phyloP scores from a whole-genome alignment of 1,140 invertebrate genomes.

The Aphaenogaster ashmeadi region DNA sequence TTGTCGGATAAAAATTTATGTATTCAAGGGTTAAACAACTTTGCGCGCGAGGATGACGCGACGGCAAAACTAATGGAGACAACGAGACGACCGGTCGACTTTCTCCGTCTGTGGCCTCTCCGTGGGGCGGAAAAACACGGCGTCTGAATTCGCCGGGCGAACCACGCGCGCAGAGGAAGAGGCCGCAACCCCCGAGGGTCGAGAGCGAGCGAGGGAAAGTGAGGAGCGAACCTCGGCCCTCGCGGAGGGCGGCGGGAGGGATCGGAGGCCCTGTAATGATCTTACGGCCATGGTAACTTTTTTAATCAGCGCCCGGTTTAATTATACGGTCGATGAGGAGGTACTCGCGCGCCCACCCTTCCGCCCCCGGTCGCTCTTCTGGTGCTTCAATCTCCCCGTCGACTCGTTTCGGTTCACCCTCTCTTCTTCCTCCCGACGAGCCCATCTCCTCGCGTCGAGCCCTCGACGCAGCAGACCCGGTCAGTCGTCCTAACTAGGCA shows the following conservation, averaged over 20 bases:
- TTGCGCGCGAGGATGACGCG: not conserved
- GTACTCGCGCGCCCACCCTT: constrained; percentile 70
- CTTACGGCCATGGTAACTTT: constrained; percentile 86
- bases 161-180: constrained; percentile 66
- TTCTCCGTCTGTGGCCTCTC: constrained; percentile 34
- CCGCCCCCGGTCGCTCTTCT: constrained; percentile 52
- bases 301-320: constrained; percentile 87
- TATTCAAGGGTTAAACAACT: constrained; percentile 27
- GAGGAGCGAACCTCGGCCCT: constrained; percentile 56
- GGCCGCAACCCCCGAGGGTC: constrained; percentile 66
- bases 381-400: constrained; percentile 69
- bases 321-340: constrained; percentile 86
- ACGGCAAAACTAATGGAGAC: constrained; percentile 33
- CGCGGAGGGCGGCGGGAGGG: constrained; percentile 64
- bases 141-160: constrained; percentile 60
- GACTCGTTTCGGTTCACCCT: constrained; percentile 63
- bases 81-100: constrained; percentile 43
- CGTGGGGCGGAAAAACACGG: constrained; percentile 60
- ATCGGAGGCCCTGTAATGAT: constrained; percentile 85
- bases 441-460: constrained; percentile 73
- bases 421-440: constrained; percentile 40
- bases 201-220: constrained; percentile 67
- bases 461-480: constrained; percentile 75
- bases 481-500: constrained; percentile 83
- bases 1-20: constrained; percentile 33